Conservation (phyloP, 2,113 vertebrate genomes). For the Rhinogobius similis region DNA sequence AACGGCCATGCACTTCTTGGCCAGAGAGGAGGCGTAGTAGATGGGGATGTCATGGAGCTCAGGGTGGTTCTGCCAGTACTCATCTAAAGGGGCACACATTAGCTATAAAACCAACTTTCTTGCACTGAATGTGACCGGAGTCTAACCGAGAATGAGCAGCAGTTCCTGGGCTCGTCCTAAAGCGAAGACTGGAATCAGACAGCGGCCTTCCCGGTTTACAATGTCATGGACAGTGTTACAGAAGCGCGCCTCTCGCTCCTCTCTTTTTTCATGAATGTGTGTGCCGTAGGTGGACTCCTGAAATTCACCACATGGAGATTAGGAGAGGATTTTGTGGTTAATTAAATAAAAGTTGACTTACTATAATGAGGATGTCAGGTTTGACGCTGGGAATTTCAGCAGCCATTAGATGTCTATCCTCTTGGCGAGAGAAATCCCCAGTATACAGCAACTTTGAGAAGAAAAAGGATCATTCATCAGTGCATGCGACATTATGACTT, state of each 20-base stretch:
- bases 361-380: constrained; percentile 96
- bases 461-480: background rate
- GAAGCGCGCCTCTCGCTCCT: constrained; percentile 94
- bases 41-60: constrained; percentile 98
- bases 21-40: constrained; percentile 96
- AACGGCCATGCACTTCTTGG: constrained; percentile 98
- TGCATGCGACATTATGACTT: background rate
- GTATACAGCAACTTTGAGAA: constrained; percentile 87
- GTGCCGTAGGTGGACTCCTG: constrained; percentile 97
- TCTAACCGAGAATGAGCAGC: constrained; percentile 89
- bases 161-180: constrained; percentile 95
- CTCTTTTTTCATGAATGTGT: constrained; percentile 96
- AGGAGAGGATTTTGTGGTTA: background rate
- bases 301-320: background rate
- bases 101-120: background rate
- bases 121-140: background rate
- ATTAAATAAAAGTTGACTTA: constrained; percentile 43
- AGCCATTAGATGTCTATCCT: constrained; percentile 97
- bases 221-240: constrained; percentile 97
- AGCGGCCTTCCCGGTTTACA: constrained; percentile 92
- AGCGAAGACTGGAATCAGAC: constrained; percentile 95
- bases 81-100: constrained; percentile 77
- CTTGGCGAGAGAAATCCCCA: constrained; percentile 97
- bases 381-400: constrained; percentile 98
- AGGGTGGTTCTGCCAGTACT: constrained; percentile 99